Base-by-base conservation (phyloP, 2,113 vertebrate species). In the Pipa parva region DNA sequence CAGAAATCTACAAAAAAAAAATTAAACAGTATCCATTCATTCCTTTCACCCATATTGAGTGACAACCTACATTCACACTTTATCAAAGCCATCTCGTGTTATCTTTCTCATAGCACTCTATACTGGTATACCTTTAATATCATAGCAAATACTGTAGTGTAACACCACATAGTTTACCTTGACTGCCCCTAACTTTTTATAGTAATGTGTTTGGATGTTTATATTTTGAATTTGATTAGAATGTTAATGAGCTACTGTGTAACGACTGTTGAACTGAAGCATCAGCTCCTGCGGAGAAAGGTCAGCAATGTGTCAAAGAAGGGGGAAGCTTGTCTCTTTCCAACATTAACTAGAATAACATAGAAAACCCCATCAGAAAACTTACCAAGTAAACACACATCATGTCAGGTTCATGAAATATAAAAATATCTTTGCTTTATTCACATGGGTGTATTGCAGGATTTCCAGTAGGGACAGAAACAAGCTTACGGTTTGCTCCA, bases 241-340 rank as follows among this genome's bases (percentile, higher is more conserved):
- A 17, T 31, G 22, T 22, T 37, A 21, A 22, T 51, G 29, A 49
- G 45, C 13, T 54, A 27, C 33, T 60, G 33, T 54, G 57, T 42
- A 26, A 45, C 66, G 42, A 70, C 58, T 69, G 65, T 48, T 60
- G 24, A 21, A 42, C 18, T 8, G n/a, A 33, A 22, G 20, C 48
- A 60, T 52, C 46, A 70, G n/a, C 20, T 42, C 52, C 36, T 45
- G 15, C 48, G 61, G 9, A 25, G n/a, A 52, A 60, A 69, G 66
- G 58, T 70, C 36, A 61, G 54, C 24, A 45, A 5, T 29, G 11
- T 61, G 58, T 45, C 57, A 54, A 4, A 52, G 66, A 70, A 54
- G 57, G 58, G n/a, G 36, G 33, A 21, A 10, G 45, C 25, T 13
- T 45, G 60, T n/a, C 42, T 45, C 18, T 10, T 29, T 24, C 20